A percentile compares a stretch with the other conserved stretches of the same genome.
Evolutionary conservation across 2,888 invertebrate species (phyloP).

Genomic region (Drosophila phalerata): DNA sequence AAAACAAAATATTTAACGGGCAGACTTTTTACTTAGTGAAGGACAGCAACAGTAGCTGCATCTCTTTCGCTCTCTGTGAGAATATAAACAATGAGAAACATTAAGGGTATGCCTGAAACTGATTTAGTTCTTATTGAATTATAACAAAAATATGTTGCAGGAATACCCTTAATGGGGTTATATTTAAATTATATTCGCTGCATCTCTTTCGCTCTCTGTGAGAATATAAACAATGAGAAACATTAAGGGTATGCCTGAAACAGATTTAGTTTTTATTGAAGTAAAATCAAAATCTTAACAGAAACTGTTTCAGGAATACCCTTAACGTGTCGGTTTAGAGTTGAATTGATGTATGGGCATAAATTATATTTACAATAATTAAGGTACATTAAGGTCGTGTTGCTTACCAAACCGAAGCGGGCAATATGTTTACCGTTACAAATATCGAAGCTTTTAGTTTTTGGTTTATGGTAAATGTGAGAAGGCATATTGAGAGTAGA

Average conservation of each 20-base stretch:
- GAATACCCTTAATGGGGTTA: too few species aligned
- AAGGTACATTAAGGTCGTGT: slow-evolving; percentile 41
- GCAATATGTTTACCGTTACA: background rate
- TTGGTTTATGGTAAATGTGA: slow-evolving; percentile 36
- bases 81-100: background rate
- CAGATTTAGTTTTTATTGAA: too few species aligned
- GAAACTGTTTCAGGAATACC: too few species aligned
- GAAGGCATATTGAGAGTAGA: slow-evolving; percentile 19
- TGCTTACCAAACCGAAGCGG: slow-evolving; percentile 31
- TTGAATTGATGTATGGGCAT: slow-evolving; percentile 15
- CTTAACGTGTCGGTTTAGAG: too few species aligned
- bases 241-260: too few species aligned
- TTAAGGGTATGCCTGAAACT: too few species aligned
- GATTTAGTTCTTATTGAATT: too few species aligned
- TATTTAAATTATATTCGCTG: too few species aligned
- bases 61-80: background rate
- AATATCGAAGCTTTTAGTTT: background rate
- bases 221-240: background rate
- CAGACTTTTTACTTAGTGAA: background rate
- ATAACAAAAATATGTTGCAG: too few species aligned
- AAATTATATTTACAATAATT: slow-evolving; percentile 54
- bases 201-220: background rate
- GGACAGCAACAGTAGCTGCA: background rate
- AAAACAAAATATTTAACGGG: too few species aligned
- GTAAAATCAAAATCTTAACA: too few species aligned